Evolutionary conservation across 2,888 invertebrate species (phyloP).

Genomic region (Phorcus lineatus): DNA sequence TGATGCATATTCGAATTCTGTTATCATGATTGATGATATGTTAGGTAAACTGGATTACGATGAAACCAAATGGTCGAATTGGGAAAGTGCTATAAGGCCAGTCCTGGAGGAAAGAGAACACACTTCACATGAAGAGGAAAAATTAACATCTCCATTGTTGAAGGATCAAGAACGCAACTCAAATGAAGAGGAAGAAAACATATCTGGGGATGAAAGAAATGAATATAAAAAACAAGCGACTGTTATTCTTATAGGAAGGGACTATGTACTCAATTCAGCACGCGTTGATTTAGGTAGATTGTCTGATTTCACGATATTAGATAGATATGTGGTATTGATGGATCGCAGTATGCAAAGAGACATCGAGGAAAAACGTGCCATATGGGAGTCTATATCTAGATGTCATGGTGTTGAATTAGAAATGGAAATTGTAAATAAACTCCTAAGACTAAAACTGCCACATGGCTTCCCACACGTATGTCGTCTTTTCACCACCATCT

Average conservation of each 20-base stretch:
- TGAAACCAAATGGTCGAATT: background rate
- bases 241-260: background rate
- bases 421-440: background rate
- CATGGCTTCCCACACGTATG: background rate
- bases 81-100: background rate
- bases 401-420: background rate
- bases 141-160: background rate
- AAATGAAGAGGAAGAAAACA: too few species aligned
- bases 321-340: background rate
- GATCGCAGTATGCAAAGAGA: background rate
- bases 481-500: background rate
- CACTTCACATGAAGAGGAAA: background rate
- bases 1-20: background rate
- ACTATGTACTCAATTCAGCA: background rate
- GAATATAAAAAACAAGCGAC: background rate
- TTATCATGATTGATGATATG: background rate
- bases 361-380: background rate
- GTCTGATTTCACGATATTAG: background rate
- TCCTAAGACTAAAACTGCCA: background rate
- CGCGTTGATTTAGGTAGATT: background rate
- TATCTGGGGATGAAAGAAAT: too few species aligned
- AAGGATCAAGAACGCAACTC: too few species aligned
- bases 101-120: background rate
- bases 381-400: background rate
- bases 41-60: background rate